Base-by-base conservation (phyloP, 1,140 invertebrate genomes). In the Drosophila repleta region DNA sequence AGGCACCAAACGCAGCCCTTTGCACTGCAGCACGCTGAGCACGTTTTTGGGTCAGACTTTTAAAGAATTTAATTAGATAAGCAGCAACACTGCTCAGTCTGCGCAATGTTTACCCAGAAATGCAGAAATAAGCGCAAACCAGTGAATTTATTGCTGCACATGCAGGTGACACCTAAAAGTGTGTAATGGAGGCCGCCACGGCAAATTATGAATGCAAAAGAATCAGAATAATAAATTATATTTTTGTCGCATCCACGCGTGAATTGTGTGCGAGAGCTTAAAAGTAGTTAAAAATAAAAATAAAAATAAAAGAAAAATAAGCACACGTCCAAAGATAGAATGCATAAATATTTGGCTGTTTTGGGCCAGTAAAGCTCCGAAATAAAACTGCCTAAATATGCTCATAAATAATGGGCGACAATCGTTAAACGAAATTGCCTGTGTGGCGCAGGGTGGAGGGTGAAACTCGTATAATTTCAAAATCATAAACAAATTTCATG, bases 261-360 rank as follows among this genome's bases (percentile, higher is more conserved):
- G 15, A 17, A 37, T 32, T 32, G 21, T 41, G n/a, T 7, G 18
- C n/a, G 21, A 53, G 35, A 24, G 41, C 41, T 32, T 32, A 46
- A 60, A 58, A 32, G 18, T 7, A 21, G 57, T 29, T 32, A 45
- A 60, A 46, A 60, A 60, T n/a, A 39, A 39, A 39, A 45, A 45
- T n/a, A 43, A 29, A 58, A 58, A 29, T 26, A 58, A 45, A 58
- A 51, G 3, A n/a, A 39, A 15, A 45, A 46, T 20, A 43, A 60
- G 46, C 45, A 60, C n/a, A 32, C 21, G 18, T 7, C 13, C 18
- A 49, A 64, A 73, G 60, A 68, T 64, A 65, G 60, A 66, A 74
- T 80, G 46, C 77, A 76, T 72, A 75, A 80, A 80, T 61, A 56
- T 71, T 74, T 76, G 61, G 49, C 57, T 48, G 41, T 35, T 60